Conservation (phyloP, 2,888 invertebrate genomes). For the Netelia virgata region DNA sequence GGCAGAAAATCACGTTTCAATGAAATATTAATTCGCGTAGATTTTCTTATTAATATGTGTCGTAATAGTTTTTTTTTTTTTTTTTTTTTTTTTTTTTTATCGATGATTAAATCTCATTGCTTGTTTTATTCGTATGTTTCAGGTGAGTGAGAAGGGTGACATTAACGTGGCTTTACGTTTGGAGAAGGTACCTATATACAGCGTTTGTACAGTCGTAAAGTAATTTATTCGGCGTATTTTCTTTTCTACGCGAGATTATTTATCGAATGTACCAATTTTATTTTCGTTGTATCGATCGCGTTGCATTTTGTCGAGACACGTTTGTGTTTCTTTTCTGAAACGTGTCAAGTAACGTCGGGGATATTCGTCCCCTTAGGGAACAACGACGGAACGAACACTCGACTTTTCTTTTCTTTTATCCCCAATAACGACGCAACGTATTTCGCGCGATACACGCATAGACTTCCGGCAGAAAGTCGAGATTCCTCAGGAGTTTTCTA, state of each 20-base stretch:
- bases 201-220: too few species aligned
- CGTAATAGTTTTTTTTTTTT: background rate
- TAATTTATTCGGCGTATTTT: too few species aligned
- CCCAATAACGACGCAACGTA: conserved; percentile 12
- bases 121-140: conserved; percentile 39
- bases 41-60: too few species aligned
- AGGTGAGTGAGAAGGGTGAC: conserved; percentile 32
- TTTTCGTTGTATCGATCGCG: too few species aligned
- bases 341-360: too few species aligned
- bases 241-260: too few species aligned
- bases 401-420: background rate
- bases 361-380: background rate
- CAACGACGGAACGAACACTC: background rate
- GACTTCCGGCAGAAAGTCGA: conserved; percentile 55
- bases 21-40: too few species aligned
- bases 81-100: too few species aligned
- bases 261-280: too few species aligned
- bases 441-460: conserved; percentile 4
- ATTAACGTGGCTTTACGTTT: background rate
- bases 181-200: background rate
- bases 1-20: too few species aligned
- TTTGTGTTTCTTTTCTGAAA: too few species aligned
- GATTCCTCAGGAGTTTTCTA: conserved; percentile 31
- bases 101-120: background rate
- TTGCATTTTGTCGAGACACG: too few species aligned